These are phyloP conservation scores for Morinoia aosen DNA, from an alignment of 2,888 invertebrate genomes.

Conservation along the genomic window DNA sequence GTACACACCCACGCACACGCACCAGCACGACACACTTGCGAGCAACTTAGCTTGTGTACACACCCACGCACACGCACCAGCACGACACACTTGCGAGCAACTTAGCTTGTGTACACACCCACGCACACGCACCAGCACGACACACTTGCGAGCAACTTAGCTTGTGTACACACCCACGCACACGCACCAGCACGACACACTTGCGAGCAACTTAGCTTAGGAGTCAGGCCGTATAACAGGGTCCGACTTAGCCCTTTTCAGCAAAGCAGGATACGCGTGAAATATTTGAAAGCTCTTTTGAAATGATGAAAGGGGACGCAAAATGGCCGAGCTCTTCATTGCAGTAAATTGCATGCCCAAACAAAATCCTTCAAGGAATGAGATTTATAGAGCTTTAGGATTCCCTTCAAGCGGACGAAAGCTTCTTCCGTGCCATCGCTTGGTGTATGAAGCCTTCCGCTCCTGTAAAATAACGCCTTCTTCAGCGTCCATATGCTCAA, in stretches of 20 bases:
- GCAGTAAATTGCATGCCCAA: conserved; percentile 28
- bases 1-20: too few relatives aligned
- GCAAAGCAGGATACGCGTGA: background rate
- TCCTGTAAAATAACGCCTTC: background rate
- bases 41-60: too few relatives aligned
- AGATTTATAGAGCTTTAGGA: conserved; percentile 24
- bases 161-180: background rate
- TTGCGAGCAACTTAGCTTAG: background rate
- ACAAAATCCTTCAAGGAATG: conserved; percentile 22
- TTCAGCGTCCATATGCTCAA: background rate
- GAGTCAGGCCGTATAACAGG: background rate
- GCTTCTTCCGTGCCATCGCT: conserved; percentile 19
- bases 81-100: too few relatives aligned
- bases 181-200: background rate
- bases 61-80: too few relatives aligned
- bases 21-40: too few relatives aligned
- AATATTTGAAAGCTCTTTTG: conserved; percentile 30
- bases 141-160: too few relatives aligned
- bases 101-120: too few relatives aligned
- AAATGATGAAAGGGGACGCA: conserved; percentile 31
- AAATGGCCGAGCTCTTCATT: conserved; percentile 24
- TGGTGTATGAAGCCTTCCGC: background rate
- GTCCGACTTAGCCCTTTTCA: background rate
- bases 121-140: too few relatives aligned
- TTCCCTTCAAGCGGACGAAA: background rate